Evolutionary conservation across 2,113 vertebrate species (phyloP).

Genomic region (Dasypus novemcinctus): DNA sequence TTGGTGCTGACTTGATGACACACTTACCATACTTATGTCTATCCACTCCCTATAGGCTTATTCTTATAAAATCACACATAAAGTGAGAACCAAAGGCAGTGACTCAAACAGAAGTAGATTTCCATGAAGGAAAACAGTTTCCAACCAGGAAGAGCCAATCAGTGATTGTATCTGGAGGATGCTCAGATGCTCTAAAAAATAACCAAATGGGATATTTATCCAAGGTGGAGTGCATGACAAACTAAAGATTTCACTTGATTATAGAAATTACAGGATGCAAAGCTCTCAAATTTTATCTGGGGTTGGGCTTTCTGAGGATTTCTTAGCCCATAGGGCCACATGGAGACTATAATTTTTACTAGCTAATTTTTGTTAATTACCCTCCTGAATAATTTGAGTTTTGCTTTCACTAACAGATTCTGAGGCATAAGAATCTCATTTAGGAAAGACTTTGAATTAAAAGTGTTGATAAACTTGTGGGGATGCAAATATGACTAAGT

Average conservation of each 20-base stretch:
- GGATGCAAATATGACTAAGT: neutral
- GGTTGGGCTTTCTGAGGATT: neutral
- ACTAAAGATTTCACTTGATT: neutral
- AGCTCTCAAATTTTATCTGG: neutral
- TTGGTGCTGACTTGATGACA: neutral
- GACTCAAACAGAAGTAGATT: neutral
- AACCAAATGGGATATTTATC: neutral
- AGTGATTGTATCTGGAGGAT: neutral
- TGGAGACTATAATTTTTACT: neutral
- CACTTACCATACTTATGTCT: neutral
- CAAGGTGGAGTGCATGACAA: neutral
- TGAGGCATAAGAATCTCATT: neutral
- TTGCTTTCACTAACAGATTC: slow-evolving; percentile 18
- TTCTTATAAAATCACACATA: neutral
- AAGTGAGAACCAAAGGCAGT: neutral
- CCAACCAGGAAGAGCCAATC: neutral
- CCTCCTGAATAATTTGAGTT: neutral
- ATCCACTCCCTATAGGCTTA: neutral
- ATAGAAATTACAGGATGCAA: neutral
- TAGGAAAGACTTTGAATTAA: neutral
- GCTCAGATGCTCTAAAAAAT: neutral
- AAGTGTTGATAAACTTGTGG: neutral
- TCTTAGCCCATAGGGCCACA: neutral
- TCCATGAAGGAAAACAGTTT: neutral
- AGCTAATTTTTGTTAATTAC: slow-evolving; percentile 11